Base-by-base conservation (phyloP, 1,140 invertebrate genomes). In the Araneus ventricosus region DNA sequence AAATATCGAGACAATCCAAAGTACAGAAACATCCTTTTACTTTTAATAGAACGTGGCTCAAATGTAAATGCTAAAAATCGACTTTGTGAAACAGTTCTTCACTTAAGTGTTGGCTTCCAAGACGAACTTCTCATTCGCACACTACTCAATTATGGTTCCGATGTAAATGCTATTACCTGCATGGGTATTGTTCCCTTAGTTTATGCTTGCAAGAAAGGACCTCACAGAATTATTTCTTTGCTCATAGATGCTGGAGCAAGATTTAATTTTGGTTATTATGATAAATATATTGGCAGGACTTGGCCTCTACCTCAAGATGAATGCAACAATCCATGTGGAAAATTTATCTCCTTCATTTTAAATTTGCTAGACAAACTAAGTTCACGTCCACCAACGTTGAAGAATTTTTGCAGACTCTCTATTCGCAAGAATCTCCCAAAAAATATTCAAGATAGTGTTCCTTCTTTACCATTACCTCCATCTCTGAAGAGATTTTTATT, bases 401-500 rank as follows among this genome's bases (percentile, higher is more conserved):
- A 37, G 5, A 79, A 79, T 37, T 61, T 84, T 2, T 84, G 89
- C 30, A 59, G 75, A n/a, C 24, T 45, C n/a, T n/a, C 79, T 37
- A 90, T 90, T 45, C 75, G 89, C n/a, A 82, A 63, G 39, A 90
- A n/a, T 41, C 79, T 90, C 34, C 17, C 24, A n/a, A 84, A 90
- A 45, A 27, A 45, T 45, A 84, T 90, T 20, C 45, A 61, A n/a
- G 37, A 84, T 39, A 41, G 17, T 27, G 75, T 57, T 45, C 61
- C 41, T 8, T 20, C 4, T n/a, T 75, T 90, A 34, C 89, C 89
- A 27, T 30, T 90, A 10, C 89, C 89, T n/a, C 5, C 24, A 24
- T 39, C 24, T 79, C 30, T 90, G 39, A 45, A 61, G 30, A 82
- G 52, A 39, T 84, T 52, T 45, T 61, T 90, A n/a, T 75, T 52